Evolutionary conservation across 2,888 invertebrate species (phyloP).

Genomic region (Macrosoma leucophasiata): DNA sequence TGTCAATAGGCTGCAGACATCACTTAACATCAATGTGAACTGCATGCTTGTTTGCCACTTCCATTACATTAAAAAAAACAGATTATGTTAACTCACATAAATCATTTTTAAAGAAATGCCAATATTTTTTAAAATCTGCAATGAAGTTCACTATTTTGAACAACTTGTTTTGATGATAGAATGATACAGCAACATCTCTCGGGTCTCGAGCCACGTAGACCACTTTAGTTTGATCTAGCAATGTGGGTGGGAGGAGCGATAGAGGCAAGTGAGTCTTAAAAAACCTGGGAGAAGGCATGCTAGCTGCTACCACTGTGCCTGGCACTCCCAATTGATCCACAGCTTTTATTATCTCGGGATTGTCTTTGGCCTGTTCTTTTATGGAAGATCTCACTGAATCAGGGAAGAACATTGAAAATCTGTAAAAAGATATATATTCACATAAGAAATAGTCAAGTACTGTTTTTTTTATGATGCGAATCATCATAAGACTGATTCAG

Average conservation of each 20-base stretch:
- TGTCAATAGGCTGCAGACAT: too few relatives aligned
- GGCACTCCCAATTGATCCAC: conserved; percentile 71
- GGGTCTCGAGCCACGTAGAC: conserved; percentile 88
- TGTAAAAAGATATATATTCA: too few relatives aligned
- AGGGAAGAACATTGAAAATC: conserved; percentile 83
- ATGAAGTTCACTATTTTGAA: conserved; percentile 77
- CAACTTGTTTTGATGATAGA: conserved; percentile 67
- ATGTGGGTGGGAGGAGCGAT: conserved; percentile 77
- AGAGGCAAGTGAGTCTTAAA: conserved; percentile 80
- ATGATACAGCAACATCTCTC: conserved; percentile 86
- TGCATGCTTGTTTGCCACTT: too few relatives aligned
- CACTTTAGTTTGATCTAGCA: conserved; percentile 60
- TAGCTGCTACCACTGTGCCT: conserved; percentile 34
- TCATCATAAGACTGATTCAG: too few relatives aligned
- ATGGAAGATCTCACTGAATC: conserved; percentile 77
- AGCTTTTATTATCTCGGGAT: conserved; percentile 72
- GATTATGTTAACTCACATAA: conserved; percentile 82
- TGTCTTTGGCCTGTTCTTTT: conserved; percentile 75
- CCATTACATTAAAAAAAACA: too few relatives aligned
- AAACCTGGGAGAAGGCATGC: conserved; percentile 33
- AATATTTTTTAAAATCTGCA: conserved; percentile 78
- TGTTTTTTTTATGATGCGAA: too few relatives aligned
- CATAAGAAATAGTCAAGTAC: too few relatives aligned
- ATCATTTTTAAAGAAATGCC: conserved; percentile 78
- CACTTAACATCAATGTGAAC: too few relatives aligned